Evolutionary conservation across 2,888 invertebrate species (phyloP).

Genomic region (Drosophila incognita): DNA sequence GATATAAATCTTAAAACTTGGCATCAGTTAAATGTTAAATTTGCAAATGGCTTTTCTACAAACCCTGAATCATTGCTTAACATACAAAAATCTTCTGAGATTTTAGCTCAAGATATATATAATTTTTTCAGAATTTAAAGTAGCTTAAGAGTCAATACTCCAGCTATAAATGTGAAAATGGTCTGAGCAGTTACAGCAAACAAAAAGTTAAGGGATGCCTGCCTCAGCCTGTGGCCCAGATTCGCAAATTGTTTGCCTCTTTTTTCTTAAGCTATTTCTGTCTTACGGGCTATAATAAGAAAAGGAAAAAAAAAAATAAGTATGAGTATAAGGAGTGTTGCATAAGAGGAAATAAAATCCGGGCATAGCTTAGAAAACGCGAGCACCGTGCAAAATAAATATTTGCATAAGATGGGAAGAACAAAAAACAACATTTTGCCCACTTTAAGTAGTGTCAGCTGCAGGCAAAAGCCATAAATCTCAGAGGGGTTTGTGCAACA

Average conservation of each 20-base stretch:
- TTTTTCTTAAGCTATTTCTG: constrained; percentile 4
- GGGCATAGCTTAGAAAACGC: constrained; percentile 15
- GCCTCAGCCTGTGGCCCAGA: constrained; percentile 2
- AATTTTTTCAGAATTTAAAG: too few relatives aligned
- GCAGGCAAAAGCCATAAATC: constrained; percentile 40
- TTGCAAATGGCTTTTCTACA: not conserved
- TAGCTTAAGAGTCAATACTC: not conserved
- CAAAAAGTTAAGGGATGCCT: not conserved
- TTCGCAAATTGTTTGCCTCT: constrained; percentile 4
- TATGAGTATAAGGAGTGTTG: not conserved
- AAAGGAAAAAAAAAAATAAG: not conserved
- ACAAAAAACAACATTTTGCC: not conserved
- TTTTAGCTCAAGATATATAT: not conserved
- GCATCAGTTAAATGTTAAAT: not conserved
- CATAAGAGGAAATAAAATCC: constrained; percentile 8
- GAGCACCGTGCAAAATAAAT: constrained; percentile 13
- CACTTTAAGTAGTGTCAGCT: constrained; percentile 28
- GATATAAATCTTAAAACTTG: fast-evolving
- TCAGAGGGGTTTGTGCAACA: not conserved
- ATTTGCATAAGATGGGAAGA: constrained; percentile 25
- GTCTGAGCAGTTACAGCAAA: not conserved
- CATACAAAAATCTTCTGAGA: not conserved
- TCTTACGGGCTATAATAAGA: not conserved
- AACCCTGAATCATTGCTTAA: not conserved
- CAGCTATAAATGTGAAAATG: not conserved